Percentiles rank a stretch among this genome's conserved stretches.
phyloP scores from a whole-genome alignment of 1,140 invertebrate species.

The Drosophila gunungcola region DNA sequence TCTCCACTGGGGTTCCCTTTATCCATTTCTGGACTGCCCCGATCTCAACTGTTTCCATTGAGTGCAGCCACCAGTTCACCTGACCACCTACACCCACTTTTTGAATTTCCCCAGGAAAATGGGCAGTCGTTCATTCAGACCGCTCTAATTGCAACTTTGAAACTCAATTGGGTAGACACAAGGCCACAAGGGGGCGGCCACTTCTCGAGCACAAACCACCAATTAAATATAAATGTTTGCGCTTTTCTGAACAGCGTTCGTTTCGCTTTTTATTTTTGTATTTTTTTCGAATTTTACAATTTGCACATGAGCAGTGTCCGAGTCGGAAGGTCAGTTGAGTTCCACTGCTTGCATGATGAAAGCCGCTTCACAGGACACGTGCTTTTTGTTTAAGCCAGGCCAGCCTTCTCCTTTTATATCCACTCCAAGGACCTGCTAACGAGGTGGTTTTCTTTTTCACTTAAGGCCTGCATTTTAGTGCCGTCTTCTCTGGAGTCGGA shows the following conservation, averaged over 20 bases:
- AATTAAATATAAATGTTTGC: conserved; percentile 80
- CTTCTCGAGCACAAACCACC: conserved; percentile 52
- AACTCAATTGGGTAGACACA: conserved; percentile 76
- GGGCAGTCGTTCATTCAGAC: conserved; percentile 64
- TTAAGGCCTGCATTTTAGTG: conserved; percentile 67
- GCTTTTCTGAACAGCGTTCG: conserved; percentile 57
- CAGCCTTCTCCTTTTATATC: conserved; percentile 17
- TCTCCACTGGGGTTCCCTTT: conserved; percentile 29
- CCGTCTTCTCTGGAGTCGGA: conserved; percentile 30
- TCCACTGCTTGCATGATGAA: conserved; percentile 25
- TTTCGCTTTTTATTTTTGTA: not conserved
- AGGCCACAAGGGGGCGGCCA: conserved; percentile 37
- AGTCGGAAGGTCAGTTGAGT: conserved; percentile 63
- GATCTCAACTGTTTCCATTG: conserved; percentile 77
- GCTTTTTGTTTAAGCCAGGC: conserved; percentile 65
- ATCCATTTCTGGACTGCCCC: conserved; percentile 8
- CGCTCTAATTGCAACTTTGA: conserved; percentile 82
- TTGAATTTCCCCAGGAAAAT: conserved; percentile 19
- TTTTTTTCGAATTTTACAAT: conserved; percentile 42
- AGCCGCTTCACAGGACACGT: conserved; percentile 59
- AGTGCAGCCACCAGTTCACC: conserved; percentile 30
- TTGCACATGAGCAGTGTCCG: conserved; percentile 54
- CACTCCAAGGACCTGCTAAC: conserved; percentile 52
- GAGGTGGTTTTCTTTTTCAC: conserved; percentile 20
- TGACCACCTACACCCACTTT: conserved; percentile 24